Conservation (phyloP, 64 coral and sea anemone species). For the Trachythela sp. region DNA sequence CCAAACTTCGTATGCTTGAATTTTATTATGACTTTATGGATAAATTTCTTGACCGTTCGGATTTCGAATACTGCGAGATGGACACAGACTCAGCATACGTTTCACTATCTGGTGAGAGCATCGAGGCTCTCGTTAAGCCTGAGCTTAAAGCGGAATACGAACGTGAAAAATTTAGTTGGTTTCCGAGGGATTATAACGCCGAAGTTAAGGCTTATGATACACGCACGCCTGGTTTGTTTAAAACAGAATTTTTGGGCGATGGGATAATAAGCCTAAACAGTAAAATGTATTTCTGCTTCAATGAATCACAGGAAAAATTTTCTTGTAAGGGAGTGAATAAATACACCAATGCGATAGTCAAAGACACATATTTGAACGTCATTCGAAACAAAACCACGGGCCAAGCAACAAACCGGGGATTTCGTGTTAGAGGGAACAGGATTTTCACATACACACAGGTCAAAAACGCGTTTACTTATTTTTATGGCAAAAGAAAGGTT, state of each 20-base stretch:
- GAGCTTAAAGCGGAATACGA: constrained; percentile 3
- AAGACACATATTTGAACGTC: constrained; percentile 3
- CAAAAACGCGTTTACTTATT: background rate
- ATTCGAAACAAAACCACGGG: background rate
- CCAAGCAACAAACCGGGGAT: background rate
- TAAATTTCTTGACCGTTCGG: too few relatives aligned
- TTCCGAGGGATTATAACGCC: constrained; percentile 9
- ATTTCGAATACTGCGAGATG: too few relatives aligned
- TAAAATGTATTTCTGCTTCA: constrained; percentile 17
- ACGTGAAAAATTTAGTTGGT: constrained; percentile 7
- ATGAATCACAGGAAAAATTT: background rate
- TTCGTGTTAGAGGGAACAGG: background rate
- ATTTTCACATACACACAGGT: background rate
- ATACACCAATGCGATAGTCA: background rate
- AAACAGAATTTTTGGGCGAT: constrained; percentile 26
- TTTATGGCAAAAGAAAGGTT: background rate
- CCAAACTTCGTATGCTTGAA: too few relatives aligned
- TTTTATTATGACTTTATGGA: too few relatives aligned
- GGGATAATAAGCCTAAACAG: background rate
- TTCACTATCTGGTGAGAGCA: background rate
- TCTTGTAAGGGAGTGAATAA: background rate
- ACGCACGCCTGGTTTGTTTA: constrained; percentile 30
- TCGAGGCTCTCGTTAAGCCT: background rate
- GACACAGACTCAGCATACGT: background rate
- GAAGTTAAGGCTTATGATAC: background rate